A percentile compares a stretch with the other conserved stretches of the same genome.
Conservation (phyloP, 1,140 invertebrate species). For the Batillaria attramentaria region DNA sequence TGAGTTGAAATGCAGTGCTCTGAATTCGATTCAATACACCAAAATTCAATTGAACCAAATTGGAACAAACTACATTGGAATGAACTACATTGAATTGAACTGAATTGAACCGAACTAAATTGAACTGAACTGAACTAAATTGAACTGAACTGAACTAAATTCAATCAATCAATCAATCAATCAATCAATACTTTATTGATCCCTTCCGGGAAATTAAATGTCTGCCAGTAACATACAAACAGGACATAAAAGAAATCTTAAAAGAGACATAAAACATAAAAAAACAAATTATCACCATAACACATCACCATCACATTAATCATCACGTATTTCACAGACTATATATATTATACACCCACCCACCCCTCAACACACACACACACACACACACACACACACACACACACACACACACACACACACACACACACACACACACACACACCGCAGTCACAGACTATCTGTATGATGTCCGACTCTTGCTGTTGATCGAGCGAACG, state of each 20-base stretch:
- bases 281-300: neutral
- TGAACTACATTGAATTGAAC: neutral
- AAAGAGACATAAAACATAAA: neutral
- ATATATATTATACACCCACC: neutral
- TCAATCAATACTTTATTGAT: neutral
- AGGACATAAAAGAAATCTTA: neutral
- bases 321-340: neutral
- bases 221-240: neutral
- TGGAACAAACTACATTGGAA: neutral
- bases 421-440: constrained; percentile 9
- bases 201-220: neutral
- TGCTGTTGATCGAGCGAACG: too few species aligned
- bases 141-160: neutral
- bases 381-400: constrained; percentile 15
- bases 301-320: neutral
- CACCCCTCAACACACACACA: neutral
- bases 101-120: neutral
- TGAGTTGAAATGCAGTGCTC: neutral
- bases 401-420: neutral
- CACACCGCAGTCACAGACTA: too few species aligned
- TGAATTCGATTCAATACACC: neutral
- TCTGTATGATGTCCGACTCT: too few species aligned
- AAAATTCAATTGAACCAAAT: neutral
- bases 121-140: neutral
- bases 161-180: neutral